Evolutionary conservation across 2,113 vertebrate species (phyloP), one percentile per base, ranked within the genome.

Genomic region (Origma solitaria): DNA sequence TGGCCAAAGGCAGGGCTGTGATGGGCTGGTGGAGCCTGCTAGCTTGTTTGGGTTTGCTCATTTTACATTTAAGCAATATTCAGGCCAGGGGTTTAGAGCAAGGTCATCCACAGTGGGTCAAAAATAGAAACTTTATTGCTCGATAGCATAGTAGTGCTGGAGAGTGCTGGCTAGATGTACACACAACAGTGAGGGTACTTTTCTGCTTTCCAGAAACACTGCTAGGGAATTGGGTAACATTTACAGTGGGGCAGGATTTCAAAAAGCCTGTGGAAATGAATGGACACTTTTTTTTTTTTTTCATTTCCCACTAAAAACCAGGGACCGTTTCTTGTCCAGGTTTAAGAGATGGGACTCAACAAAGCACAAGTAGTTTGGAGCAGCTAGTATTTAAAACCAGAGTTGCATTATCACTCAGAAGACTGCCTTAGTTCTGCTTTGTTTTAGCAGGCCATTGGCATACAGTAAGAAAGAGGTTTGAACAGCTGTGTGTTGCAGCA

Each of bases 91-190:
- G 31, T 82, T 95, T 95, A 64, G 45, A 89, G 49, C n/a, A 72
- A 91, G 82, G 69, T 80, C 24, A 4, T 92, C 66, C 65, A 50
- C 25, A 53, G 68, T 82, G 85, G 96, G 80, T 96, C 91, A 92
- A 95, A 97, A 96, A 95, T 94, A 95, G 94, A 96, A 93, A 65
- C 31, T 30, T 89, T 60, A 64, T 92, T 92, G 89, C 88, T 93
- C 28, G 76, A 96, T 35, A 90, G 88, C 47, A 6, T 84, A 84
- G 70, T 69, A 77, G 94, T n/a, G 22, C 91, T 94, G 93, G 88
- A 90, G 58, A 91, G 69, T 9, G 28, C 79, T 90, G 50, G 62
- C 76, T 84, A 82, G 80, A 86, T 18, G 16, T 33, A 19, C 73
- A 44, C 6, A 7, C 45, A 56, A 9, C 31, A 47, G 61, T 3